Base-by-base conservation (phyloP, 2,113 vertebrate species). In the Capricornis sumatraensis region DNA sequence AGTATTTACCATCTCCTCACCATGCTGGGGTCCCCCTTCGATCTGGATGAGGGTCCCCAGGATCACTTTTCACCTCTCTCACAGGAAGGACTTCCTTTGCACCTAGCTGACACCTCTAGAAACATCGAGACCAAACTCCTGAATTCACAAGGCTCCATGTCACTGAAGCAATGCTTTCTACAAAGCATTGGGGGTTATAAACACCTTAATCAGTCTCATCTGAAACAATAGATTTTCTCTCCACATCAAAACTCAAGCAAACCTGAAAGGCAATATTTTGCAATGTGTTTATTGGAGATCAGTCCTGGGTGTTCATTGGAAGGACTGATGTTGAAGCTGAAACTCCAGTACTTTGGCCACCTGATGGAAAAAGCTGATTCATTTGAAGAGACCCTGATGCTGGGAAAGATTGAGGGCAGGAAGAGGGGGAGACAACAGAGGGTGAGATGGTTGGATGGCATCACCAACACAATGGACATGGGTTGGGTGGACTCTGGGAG, bases 61-160 rank as follows among this genome's bases (percentile, higher is more conserved):
- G 28, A 3, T 1, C 1, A 28, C 8, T 58, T 64, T 91, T 43
- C 3, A 21, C 6, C 50, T n/a, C 40, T 83, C 17, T 43, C 4
- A 12, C 30, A 58, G 8, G 52, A 53, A 52, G 40, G 16, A 1
- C 47, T 25, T 6, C 16, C 13, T 36, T 28, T 40, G 1, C 0
- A 0, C 27, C 16, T 62, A 40, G 58, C 17, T 21, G 21, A 9
- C 30, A 11, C 5, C 36, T 33, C 43, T 50, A 50, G 57, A 23
- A 50, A 17, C 28, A 36, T 15, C 8, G 5, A 15, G 5, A 67
- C 12, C 64, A 62, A 13, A 25, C 30, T 9, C 25, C 15, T 1
- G 5, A 23, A 6, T 36, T 60, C 50, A 7, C 16, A 14, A 0
- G 0, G 0, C n/a, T 3, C 6, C 1, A 2, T 3, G 4, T 57